Percentiles rank a stretch among this genome's conserved stretches.
These are phyloP conservation scores for Ariopsis seemanni DNA, from an alignment of 2,113 vertebrate species.

Conservation along the genomic window DNA sequence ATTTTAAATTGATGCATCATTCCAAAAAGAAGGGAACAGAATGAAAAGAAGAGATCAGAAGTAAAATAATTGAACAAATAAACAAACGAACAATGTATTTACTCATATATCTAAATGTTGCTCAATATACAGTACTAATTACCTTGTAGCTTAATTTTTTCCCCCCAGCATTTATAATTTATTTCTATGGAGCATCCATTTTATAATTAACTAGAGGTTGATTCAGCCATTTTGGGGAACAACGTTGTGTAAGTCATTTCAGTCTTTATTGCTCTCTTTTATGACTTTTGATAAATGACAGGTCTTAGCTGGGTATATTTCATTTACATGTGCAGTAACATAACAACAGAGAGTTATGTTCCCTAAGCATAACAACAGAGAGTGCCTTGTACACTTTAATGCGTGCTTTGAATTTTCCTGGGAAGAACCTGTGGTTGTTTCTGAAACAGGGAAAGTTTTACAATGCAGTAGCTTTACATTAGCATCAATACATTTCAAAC, in stretches of 20 bases:
- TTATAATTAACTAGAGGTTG: background rate
- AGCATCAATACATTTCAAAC: background rate
- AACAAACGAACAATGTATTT: no score
- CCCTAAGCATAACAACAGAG: background rate
- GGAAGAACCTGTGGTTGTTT: no score
- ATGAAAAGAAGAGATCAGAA: background rate
- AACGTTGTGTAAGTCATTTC: background rate
- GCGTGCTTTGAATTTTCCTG: background rate
- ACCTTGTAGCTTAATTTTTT: background rate
- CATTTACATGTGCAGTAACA: no score
- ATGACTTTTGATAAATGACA: background rate
- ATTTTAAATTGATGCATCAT: background rate
- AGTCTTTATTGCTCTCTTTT: background rate
- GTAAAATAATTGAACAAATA: background rate
- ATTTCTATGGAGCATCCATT: background rate
- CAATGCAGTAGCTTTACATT: no score
- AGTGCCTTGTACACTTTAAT: background rate
- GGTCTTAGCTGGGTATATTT: background rate
- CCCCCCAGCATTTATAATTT: background rate
- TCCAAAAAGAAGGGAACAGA: background rate
- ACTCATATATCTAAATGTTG: background rate
- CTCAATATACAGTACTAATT: background rate
- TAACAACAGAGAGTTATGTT: no score
- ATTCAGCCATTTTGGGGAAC: no score
- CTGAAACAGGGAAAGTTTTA: no score